Base-by-base conservation (phyloP, 2,888 invertebrate genomes). In the Perithous albicinctus region DNA sequence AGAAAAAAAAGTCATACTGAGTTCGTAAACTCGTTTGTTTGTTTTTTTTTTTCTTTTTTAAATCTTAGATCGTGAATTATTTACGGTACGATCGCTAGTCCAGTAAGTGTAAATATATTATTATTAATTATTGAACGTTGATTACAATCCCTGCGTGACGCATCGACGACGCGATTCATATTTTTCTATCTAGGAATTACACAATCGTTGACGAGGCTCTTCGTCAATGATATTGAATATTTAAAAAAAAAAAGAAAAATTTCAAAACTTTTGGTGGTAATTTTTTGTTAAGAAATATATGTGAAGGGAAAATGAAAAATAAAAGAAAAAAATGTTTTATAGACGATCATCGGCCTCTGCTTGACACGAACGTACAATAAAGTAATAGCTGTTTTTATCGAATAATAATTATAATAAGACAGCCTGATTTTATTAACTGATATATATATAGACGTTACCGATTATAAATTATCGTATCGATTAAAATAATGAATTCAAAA, bases 171-270 rank as follows among this genome's bases (percentile, higher is more conserved):
- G 64, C 70, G 74, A 78, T 78, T 82, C 54, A 78, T 82, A 82
- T 82, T 82, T 82, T 82, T 82, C 69, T 82, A 82, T 78, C 70
- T 78, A 82, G 78, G 26, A 23, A 66, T 59, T 59, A 64, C 72
- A 18, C 32, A 72, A 69, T 72, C 72, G 59, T 67, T 54, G 54
- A 46, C 54, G 59, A 66, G n/a, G n/a, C 41, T 12, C 46, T 20
- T 67, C 63, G 18, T 61, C 38, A 70, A 46, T 38, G 46, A 38
- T 26, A n/a, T 26, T 54, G 43, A 41, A 69, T n/a, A 46, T 59
- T 26, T 64, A 61, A 23, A 46, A 32, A 46, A 20, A 70, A 56
- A 12, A 4, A 59, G 23, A 56, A 66, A 54, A 20, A 32, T 76
- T 23, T 51, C 15, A 32, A 61, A 23, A 48, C n/a, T 43, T 41